phyloP scores from a whole-genome alignment of 1,140 invertebrate species.

The Macrobrachium nipponense region DNA sequence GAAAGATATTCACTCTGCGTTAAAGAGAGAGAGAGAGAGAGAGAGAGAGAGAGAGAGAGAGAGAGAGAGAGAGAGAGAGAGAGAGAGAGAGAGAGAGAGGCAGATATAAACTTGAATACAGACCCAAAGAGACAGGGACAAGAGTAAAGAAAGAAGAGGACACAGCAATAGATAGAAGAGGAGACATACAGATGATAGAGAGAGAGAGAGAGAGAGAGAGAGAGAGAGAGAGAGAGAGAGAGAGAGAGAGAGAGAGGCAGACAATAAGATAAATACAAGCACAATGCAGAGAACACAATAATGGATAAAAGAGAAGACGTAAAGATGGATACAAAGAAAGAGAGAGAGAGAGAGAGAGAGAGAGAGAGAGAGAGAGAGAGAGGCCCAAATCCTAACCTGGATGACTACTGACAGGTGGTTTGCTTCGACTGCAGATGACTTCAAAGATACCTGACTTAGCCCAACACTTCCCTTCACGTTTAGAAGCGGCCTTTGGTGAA shows the following conservation, averaged over 20 bases:
- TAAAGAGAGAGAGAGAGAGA: background rate
- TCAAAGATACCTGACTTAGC: no score
- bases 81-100: constrained; percentile 18
- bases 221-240: background rate
- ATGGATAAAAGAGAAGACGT: background rate
- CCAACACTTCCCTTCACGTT: no score
- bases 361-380: no score
- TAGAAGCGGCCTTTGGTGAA: no score
- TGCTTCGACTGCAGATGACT: background rate
- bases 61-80: background rate
- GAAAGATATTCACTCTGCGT: no score
- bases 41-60: background rate
- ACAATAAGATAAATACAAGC: background rate
- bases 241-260: constrained; percentile 1
- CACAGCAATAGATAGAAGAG: background rate
- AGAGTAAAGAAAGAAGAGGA: background rate
- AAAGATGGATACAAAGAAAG: background rate
- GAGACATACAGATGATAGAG: background rate
- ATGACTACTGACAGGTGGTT: constrained; percentile 15
- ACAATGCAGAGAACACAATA: no score
- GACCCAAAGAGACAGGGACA: background rate
- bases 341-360: no score
- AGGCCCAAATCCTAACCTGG: background rate
- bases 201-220: background rate
- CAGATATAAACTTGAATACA: background rate